Evolutionary conservation across 2,113 vertebrate genomes (phyloP), one percentile per base, ranked within the genome.

Genomic region (Thermophis baileyi): DNA sequence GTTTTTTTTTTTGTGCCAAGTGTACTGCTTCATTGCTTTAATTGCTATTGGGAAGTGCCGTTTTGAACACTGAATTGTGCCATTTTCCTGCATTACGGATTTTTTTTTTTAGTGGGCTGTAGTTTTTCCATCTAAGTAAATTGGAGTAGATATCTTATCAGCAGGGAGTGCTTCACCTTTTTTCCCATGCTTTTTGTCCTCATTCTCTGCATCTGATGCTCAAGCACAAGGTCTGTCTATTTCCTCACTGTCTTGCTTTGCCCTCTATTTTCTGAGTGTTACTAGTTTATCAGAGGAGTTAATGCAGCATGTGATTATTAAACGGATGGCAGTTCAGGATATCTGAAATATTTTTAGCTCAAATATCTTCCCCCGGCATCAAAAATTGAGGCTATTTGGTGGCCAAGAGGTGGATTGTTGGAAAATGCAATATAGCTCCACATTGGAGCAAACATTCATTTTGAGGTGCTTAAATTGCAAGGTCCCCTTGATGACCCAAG

Each of bases 271-370:
- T 92, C 85, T 44, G 40, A 24, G 27, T 90, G 46, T 87, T 95
- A 74, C 57, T 11, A 30, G 1, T 89, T 40, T 85, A 91, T 57
- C 93, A 91, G 51, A 89, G 90, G 69, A 95, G 92, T 92, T 94
- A 91, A 92, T 95, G 46, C 40, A 93, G 47, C 49, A 47, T 93
- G 53, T 93, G 94, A 94, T 96, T 85, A 91, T 94, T 87, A 69
- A 95, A 44, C 85, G 55, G 93, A 49, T 94, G 87, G 5, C 53
- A 90, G 3, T 93, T 94, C 11, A 88, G 7, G 89, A 93, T 93
- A 74, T 95, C 91, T 18, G 1, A 95, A 92, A 87, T 93, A 93
- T 89, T 95, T 96, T n/a, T 87, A 27, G 35, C 49, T 95, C 54
- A 91, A 16, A 91, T 95, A 14, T 40, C 92, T 49, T 94, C 91